Evolutionary conservation across 1,140 invertebrate species (phyloP), one percentile per base, ranked within the genome.

Genomic region (Plectrocnemia conspersa): DNA sequence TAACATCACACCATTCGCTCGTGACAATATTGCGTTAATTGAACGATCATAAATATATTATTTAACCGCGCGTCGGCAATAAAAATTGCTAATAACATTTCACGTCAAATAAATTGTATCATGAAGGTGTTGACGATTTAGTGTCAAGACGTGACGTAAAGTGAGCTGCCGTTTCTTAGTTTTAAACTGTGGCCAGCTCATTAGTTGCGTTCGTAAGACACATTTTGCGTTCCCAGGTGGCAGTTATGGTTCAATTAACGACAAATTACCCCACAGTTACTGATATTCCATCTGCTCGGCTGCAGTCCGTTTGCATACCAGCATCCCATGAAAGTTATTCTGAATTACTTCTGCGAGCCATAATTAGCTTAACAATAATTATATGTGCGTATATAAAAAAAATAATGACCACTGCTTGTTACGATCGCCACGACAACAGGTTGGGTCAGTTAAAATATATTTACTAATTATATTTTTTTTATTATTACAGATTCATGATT

Each of bases 201-300:
- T 55, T 61, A 50, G 54, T 25, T 4, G 45, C 33, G 33, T 47
- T 23, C 36, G 46, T 38, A 61, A 47, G 46, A 36, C 49, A 44
- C 55, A 47, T 52, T 54, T 61, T 45, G 46, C 58, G 54, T 54
- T 27, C 54, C 40, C 23, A 40, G 55, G 46, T 53, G 38, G 50
- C 59, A 61, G 50, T 61, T 61, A 57, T 41, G 52, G 41, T 50
- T 55, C 59, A 61, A 61, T 61, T 61, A 61, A 57, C 25, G 54
- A 57, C 59, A 61, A 61, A 61, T 61, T 61, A 47, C 54, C 13
- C 50, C 52, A 53, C 59, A 57, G 55, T 60, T 56, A 60, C 35
- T 29, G 58, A 60, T 60, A 56, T 45, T 47, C 36, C 52, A 35
- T 44, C 49, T 36, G 29, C 46, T 50, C n/a, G 32, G 29, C 18